These are phyloP conservation scores for Frieseomelitta varia DNA, from an alignment of 1,140 invertebrate species.

Conservation along the genomic window DNA sequence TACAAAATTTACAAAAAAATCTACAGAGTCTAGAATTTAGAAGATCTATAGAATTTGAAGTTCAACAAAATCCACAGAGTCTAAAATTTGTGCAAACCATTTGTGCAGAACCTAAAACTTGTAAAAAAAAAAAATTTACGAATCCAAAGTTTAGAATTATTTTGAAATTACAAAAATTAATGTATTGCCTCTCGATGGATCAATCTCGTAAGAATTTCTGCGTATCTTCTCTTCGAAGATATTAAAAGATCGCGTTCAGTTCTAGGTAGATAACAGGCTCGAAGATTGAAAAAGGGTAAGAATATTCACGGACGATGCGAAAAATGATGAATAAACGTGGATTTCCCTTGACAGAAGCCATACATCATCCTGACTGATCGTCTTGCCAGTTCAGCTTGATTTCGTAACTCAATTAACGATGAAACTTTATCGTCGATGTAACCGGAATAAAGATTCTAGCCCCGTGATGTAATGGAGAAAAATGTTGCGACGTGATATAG, in stretches of 20 bases:
- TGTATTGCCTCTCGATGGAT: not conserved
- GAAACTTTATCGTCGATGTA: not conserved
- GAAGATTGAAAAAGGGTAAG: not conserved
- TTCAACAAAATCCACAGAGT: no score
- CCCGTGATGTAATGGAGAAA: not conserved
- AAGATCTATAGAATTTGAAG: no score
- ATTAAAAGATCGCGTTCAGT: not conserved
- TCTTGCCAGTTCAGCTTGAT: not conserved
- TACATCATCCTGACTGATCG: constrained; percentile 36
- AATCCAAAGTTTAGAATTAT: no score
- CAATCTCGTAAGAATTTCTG: no score
- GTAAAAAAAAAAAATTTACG: no score
- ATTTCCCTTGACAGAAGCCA: not conserved
- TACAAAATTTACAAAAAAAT: no score
- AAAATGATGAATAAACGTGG: not conserved
- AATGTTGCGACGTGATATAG: not conserved
- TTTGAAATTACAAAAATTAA: no score
- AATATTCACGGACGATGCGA: not conserved
- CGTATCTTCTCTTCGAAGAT: not conserved
- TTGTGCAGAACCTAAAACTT: no score
- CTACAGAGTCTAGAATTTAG: no score
- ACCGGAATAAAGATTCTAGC: not conserved
- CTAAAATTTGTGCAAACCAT: no score
- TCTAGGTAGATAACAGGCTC: not conserved
- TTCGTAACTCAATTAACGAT: constrained; percentile 22